These are phyloP conservation scores for Andrena trimmerana DNA, from an alignment of 2,888 invertebrate genomes.

Conservation along the genomic window DNA sequence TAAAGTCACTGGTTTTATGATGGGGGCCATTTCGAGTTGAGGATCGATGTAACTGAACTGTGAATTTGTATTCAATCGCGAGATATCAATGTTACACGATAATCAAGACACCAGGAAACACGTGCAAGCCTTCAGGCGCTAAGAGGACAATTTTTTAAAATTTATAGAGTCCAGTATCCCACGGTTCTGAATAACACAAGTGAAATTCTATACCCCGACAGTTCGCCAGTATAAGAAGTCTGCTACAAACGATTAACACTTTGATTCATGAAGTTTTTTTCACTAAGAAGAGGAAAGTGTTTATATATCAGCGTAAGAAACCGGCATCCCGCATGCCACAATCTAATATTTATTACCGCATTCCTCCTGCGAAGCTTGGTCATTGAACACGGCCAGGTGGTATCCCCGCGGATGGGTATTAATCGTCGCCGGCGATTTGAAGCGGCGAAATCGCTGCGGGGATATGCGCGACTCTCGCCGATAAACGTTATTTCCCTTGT, in stretches of 20 bases:
- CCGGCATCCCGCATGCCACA: background rate
- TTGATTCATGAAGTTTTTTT: background rate
- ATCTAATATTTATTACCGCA: conserved; percentile 78
- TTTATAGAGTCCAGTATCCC: too few species aligned
- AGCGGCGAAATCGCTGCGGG: conserved; percentile 49
- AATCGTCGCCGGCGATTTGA: conserved; percentile 64
- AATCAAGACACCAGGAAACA: too few species aligned
- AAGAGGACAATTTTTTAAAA: too few species aligned
- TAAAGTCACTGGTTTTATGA: too few species aligned
- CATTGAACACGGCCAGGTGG: conserved; percentile 58
- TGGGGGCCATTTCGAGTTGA: too few species aligned
- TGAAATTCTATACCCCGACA: too few species aligned
- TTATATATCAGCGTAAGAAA: background rate
- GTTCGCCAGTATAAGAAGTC: conserved; percentile 15
- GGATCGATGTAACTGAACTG: too few species aligned
- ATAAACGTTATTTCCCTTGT: conserved; percentile 49
- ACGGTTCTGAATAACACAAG: too few species aligned
- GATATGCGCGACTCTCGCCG: conserved; percentile 43
- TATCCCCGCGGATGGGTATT: conserved; percentile 63
- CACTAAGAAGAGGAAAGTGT: background rate
- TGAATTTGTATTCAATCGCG: too few species aligned
- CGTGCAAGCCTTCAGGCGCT: too few species aligned
- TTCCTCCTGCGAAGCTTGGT: conserved; percentile 46
- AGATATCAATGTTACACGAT: too few species aligned
- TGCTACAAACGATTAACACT: background rate